phyloP scores from a whole-genome alignment of 2,113 vertebrate species.

The Thryonomys swinderianus region DNA sequence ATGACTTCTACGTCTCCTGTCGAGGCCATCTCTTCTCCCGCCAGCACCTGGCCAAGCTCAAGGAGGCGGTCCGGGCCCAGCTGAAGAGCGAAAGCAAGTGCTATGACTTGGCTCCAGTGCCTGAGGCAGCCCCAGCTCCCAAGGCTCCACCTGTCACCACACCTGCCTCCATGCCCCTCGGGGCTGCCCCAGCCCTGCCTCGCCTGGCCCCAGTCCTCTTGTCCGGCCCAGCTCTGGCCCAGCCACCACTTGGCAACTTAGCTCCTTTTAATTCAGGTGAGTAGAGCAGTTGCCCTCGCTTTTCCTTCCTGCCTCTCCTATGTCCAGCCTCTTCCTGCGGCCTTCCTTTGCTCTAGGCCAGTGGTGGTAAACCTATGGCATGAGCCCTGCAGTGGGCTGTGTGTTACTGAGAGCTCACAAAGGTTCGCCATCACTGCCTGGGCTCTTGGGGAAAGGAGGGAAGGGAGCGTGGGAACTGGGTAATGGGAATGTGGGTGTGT shows the following conservation, averaged over 20 bases:
- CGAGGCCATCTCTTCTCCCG: conserved; percentile 94
- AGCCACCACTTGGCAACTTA: conserved; percentile 77
- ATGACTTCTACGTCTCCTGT: conserved; percentile 93
- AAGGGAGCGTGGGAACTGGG: background rate
- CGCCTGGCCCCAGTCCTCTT: conserved; percentile 78
- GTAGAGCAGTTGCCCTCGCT: conserved; percentile 3
- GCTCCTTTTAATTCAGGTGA: conserved; percentile 85
- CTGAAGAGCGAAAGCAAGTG: conserved; percentile 85
- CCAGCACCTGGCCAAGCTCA: conserved; percentile 91
- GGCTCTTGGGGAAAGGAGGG: background rate
- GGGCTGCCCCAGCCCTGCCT: conserved; percentile 59
- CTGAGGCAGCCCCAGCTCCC: background rate
- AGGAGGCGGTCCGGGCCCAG: conserved; percentile 84
- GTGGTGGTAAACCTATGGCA: background rate
- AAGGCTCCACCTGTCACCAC: conserved; percentile 61
- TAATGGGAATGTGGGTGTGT: background rate
- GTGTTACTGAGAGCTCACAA: background rate
- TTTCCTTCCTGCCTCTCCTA: background rate
- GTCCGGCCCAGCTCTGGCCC: conserved; percentile 72
- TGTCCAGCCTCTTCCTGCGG: background rate
- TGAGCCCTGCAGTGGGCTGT: background rate
- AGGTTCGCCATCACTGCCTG: background rate
- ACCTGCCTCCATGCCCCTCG: conserved; percentile 57
- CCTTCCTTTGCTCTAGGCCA: conserved; percentile 2
- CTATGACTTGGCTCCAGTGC: conserved; percentile 77